A percentile compares a stretch with the other conserved stretches of the same genome.
Evolutionary conservation across 2,113 vertebrate species (phyloP).

Genomic region (Chloropsis hardwickii): DNA sequence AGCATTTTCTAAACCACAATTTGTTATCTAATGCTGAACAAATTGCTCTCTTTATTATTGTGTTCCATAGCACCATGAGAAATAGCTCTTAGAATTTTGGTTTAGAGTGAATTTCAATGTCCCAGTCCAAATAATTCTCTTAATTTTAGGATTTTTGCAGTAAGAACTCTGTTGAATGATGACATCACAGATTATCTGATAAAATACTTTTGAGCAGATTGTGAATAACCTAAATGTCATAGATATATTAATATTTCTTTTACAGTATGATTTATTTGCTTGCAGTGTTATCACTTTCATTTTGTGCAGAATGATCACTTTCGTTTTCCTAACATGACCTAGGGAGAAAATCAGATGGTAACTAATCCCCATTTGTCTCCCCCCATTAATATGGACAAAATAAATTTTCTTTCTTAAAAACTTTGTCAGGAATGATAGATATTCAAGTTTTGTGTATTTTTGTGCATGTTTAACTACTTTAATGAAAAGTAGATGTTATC

Average conservation of each 20-base stretch:
- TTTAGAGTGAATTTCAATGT: neutral
- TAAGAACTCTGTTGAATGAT: neutral
- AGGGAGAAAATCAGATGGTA: neutral
- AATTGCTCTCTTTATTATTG: neutral
- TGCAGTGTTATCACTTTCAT: neutral
- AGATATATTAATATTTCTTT: neutral
- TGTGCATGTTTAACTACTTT: neutral
- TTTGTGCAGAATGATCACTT: neutral
- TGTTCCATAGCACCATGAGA: neutral
- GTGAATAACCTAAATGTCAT: neutral
- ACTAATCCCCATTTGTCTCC: neutral
- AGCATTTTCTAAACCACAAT: neutral
- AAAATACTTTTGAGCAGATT: neutral
- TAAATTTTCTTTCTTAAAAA: neutral
- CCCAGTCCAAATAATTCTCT: neutral
- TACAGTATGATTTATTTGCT: neutral
- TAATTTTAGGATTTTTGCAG: neutral
- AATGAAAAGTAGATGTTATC: neutral
- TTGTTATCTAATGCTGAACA: constrained; percentile 1
- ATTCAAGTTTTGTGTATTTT: neutral
- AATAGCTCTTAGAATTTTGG: neutral
- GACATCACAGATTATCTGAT: neutral
- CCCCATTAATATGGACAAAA: neutral
- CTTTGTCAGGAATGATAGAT: neutral
- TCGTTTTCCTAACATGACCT: neutral